Base-by-base conservation (phyloP, 1,140 invertebrate species). In the Diplogasteroides magnus region DNA sequence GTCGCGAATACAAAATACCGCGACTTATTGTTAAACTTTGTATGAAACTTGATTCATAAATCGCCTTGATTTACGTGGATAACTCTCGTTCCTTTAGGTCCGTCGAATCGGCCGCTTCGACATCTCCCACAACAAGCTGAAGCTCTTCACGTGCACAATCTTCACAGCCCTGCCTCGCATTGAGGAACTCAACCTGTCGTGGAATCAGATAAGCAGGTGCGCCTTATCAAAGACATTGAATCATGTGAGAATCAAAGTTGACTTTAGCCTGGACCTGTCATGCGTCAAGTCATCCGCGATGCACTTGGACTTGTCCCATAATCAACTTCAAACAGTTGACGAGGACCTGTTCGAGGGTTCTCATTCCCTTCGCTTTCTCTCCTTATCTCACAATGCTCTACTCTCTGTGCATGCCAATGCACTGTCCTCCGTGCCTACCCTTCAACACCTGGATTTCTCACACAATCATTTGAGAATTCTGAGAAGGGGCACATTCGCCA, bases 201-300 rank as follows among this genome's bases (percentile, higher is more conserved):
- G 62, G 25, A 72, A 72, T 26, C 27, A 55, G n/a, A n/a, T 68
- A 28, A 55, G 32, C 28, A 32, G 58, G 60, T 71, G 31, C 48
- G 66, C 67, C 31, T 29, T 28, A 28, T 61, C 57, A 23, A 28
- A 71, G 63, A 65, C 31, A 29, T 65, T 14, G 57, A 55, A 29
- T 65, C 48, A 0, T 56, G 57, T 29, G 37, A 65, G 27, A 65
- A 56, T 19, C 55, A 65, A 2, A 55, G 57, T 37, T 65, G 48
- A 65, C 29, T 67, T 26, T 56, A 72, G 70, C 57, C 31, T 72
- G 11, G 70, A 72, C n/a, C 31, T 72, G 0, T 72, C 65, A 3
- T 72, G 70, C 28, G 31, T 72, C 2, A 61, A 59, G 13, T 37
- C 58, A 55, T 58, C 64, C 19, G n/a, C 67, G 2, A 15, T 58